Evolutionary conservation across 2,113 vertebrate species (phyloP).

Genomic region (Corvus cornix): DNA sequence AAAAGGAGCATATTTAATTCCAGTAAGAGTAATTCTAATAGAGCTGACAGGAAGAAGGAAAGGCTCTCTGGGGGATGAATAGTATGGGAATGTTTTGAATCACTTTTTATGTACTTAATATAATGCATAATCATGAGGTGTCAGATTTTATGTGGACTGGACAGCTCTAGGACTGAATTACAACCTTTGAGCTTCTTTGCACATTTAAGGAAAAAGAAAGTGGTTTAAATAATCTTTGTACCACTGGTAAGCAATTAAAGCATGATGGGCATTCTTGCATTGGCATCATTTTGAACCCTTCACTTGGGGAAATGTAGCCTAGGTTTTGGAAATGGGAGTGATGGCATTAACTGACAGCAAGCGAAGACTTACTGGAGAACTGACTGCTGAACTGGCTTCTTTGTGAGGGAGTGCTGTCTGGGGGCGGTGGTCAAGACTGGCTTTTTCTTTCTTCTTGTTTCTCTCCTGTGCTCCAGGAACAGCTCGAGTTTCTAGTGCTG

Average conservation of each 20-base stretch:
- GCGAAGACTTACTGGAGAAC: background rate
- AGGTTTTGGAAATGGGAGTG: background rate
- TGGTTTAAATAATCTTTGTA: background rate
- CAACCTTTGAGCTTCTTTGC: background rate
- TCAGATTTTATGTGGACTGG: background rate
- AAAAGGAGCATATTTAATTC: background rate
- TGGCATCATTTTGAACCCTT: background rate
- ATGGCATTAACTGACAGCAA: background rate
- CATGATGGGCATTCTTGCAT: background rate
- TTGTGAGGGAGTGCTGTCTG: background rate
- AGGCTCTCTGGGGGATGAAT: background rate
- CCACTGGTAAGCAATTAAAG: background rate
- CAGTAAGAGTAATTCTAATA: background rate
- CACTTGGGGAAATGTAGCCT: background rate
- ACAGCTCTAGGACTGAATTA: background rate
- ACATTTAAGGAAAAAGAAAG: background rate
- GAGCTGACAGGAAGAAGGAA: background rate
- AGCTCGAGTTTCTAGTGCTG: background rate
- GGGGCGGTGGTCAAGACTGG: background rate
- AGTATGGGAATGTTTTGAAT: background rate
- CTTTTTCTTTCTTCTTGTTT: background rate
- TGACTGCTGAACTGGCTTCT: background rate
- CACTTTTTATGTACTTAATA: background rate
- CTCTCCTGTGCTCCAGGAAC: background rate
- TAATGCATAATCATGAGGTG: background rate